Evolutionary conservation across 2,113 vertebrate species (phyloP), one percentile per base, ranked within the genome.

Genomic region (Halcyon senegalensis): DNA sequence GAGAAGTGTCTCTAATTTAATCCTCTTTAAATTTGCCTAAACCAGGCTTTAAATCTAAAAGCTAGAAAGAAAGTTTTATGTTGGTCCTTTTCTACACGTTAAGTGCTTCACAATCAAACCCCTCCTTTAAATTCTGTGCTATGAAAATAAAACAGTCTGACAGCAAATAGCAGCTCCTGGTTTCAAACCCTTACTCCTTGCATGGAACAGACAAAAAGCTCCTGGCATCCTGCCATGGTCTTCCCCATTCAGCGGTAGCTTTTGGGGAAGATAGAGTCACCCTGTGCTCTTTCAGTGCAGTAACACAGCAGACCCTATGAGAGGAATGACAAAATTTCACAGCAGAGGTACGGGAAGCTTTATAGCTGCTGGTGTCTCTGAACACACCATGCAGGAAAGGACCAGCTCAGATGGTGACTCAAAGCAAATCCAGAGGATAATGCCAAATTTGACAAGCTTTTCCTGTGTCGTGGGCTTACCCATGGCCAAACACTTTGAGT

Each of bases 321-420:
- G 11, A 86, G 23, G 14, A 62, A n/a, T 14, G 17, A 43, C 28
- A 58, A 92, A 60, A 80, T 41, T 24, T 87, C 48, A 53, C 43
- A 59, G 11, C 9, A 76, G 67, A 79, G 5, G 8, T 28, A 11
- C 11, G 7, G 7, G 16, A 72, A 46, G 4, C 37, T 63, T 82
- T 74, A 37, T 6, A 70, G 16, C 24, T 68, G 25, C 27, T 46
- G 31, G 3, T 56, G 16, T 55, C 63, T 72, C 78, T 63, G 72
- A 88, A 83, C 12, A 66, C 66, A 66, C 8, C 2, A 0, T 7
- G 9, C 25, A n/a, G 44, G n/a, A 69, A 56, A 85, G 23, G 39
- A 75, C 4, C 1, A 6, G 3, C 3, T 30, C 13, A 69, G 37
- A 62, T 0, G 1, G 9, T 30, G 23, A 8, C 2, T 33, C 76